Base-by-base conservation (phyloP, 35 echinoderm and acorn worm genomes). In the Heliocidaris tuberculata region DNA sequence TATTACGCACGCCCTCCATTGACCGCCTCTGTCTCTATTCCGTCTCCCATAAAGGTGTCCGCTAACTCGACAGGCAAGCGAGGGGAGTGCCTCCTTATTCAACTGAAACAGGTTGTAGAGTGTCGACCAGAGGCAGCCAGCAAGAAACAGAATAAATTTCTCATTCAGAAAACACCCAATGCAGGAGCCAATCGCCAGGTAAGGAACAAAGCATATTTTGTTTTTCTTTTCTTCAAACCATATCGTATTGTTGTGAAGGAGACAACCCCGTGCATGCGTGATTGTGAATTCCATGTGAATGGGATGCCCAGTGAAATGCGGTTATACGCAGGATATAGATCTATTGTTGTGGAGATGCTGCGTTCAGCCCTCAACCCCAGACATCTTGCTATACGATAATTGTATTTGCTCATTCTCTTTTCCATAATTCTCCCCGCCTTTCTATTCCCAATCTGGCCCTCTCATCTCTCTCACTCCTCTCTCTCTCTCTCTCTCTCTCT, bases 61-160 rank as follows among this genome's bases (percentile, higher is more conserved):
- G 87, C 87, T 16, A 89, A 24, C 32, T 47, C 87, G 3, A 48
- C 87, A 27, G 47, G 87, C 31, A 89, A 89, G 47, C 87, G 87
- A 89, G 50, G 91, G 91, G 91, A 93, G 91, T 93, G 91, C 27
- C 91, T 52, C 31, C 31, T 93, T 0, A 93, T 93, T 56, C 48
- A 93, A 27, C 50, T 93, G 13, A 49, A 59, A 42, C 91, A 93
- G 50, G 50, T 93, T 48, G 47, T 49, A 4, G 91, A 59, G 50
- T 93, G 91, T 13, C 50, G 21, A 59, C 48, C 91, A 30, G 91
- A 12, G 31, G 91, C 16, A 13, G 56, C 48, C 47, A 93, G 91
- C 91, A 93, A 93, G 91, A 93, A 93, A 31, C 91, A 48, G 91
- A 49, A 48, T 48, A 31, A 11, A 15, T 93, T 93, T 48, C 48